Evolutionary conservation across 2,113 vertebrate species (phyloP), one percentile per base, ranked within the genome.

Genomic region (Periophthalmus modestus): DNA sequence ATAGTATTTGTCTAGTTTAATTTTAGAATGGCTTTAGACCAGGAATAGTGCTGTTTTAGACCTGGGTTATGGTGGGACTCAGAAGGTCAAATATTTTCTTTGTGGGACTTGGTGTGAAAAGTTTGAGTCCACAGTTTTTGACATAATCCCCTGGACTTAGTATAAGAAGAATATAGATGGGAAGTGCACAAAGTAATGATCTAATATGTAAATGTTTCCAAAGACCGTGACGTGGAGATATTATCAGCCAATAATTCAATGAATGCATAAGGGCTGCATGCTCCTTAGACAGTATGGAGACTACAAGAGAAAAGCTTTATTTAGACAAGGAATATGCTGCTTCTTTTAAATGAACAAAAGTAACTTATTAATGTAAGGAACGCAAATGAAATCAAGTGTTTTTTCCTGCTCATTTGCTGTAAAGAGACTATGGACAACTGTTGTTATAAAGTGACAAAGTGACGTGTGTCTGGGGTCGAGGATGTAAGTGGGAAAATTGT

Each of bases 401-500:
- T 59, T 23, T 24, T 34, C 16, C 5, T 62, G 15, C 59, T 18
- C 59, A 9, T 18, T 34, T 24, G 15, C 28, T 9, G 2, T 24
- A 24, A 21, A 59, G 23, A 14, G 23, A n/a, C 2, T 10, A 7
- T 34, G 9, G 59, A 62, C 14, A 28, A 34, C 28, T 19, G 59
- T 62, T 62, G 28, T 28, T 34, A 62, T 28, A 62, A 62, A 19
- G 28, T 34, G 16, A 33, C 59, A 62, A 62, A 55, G 28, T 59
- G 57, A 24, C 28, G 12, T 59, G 23, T 59, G 28, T 62, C 28
- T 18, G 34, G 34, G 33, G 21, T 63, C 65, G 68, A 4, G 50
- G 72, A 47, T 68, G 68, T 59, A 58, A 72, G 74, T 81, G 77
- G 70, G 75, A 73, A 86, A 73, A 55, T 69, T 75, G 19, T 72